Percentiles rank a stretch among this genome's conserved stretches.
phyloP scores from a whole-genome alignment of 2,888 invertebrate species.

The Pyrrhosoma nymphula region DNA sequence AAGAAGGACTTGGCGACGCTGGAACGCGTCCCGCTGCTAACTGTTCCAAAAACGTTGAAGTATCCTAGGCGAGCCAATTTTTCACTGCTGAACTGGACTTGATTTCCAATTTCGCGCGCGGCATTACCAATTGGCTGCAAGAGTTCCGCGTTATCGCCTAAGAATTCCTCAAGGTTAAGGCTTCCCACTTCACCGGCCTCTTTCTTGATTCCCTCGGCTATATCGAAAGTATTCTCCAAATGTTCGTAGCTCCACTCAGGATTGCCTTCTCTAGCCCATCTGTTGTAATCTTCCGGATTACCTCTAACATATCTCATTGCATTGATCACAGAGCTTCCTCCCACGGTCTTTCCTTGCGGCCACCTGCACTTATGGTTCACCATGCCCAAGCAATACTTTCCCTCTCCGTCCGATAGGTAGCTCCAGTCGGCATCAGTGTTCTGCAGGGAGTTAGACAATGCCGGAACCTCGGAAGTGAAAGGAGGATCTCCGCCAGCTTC shows the following conservation, averaged over 20 bases:
- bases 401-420: slow-evolving; percentile 73
- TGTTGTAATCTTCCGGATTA: slow-evolving; percentile 78
- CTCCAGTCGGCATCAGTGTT: slow-evolving; percentile 74
- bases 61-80: slow-evolving; percentile 70
- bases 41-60: slow-evolving; percentile 70
- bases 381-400: slow-evolving; percentile 68
- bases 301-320: slow-evolving; percentile 79
- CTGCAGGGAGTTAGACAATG: slow-evolving; percentile 71
- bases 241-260: slow-evolving; percentile 78
- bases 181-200: slow-evolving; percentile 30
- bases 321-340: slow-evolving; percentile 78
- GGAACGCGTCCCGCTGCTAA: slow-evolving; percentile 72
- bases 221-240: slow-evolving; percentile 77
- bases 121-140: slow-evolving; percentile 72
- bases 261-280: slow-evolving; percentile 78
- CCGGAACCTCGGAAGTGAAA: slow-evolving; percentile 70
- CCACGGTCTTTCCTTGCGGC: slow-evolving; percentile 77
- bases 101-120: slow-evolving; percentile 74
- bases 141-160: slow-evolving; percentile 61
- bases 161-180: slow-evolving; percentile 70
- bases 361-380: slow-evolving; percentile 72
- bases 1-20: slow-evolving; percentile 73
- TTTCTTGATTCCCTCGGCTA: slow-evolving; percentile 72
- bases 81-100: slow-evolving; percentile 69
- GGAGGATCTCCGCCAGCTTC: slow-evolving; percentile 72